A percentile compares a stretch with the other conserved stretches of the same genome.
Conservation (phyloP, 2,113 vertebrate genomes). For the Cyanoderma ruficeps region DNA sequence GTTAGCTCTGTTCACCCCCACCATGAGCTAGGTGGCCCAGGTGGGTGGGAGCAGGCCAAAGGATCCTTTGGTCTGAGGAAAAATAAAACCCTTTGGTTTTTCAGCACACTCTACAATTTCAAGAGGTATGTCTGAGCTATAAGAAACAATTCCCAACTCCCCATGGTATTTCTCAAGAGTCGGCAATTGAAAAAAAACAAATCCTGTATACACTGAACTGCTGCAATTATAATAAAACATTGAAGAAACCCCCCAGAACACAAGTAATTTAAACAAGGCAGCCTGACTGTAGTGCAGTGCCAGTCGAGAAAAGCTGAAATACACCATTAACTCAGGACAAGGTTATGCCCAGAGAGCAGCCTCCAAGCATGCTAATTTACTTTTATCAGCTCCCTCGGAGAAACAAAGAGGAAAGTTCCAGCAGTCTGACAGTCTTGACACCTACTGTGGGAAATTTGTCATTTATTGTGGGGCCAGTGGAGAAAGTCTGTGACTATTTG, state of each 20-base stretch:
- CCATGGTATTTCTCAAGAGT: neutral
- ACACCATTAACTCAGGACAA: neutral
- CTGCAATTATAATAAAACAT: neutral
- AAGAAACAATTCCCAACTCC: neutral
- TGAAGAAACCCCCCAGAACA: neutral
- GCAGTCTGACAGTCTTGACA: neutral
- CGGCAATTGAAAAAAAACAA: neutral
- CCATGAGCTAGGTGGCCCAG: rapidly evolving
- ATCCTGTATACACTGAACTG: neutral
- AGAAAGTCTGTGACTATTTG: neutral
- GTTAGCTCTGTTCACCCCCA: no score
- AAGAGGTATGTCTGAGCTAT: neutral
- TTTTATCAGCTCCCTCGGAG: neutral
- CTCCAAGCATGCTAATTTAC: neutral
- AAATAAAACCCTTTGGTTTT: neutral
- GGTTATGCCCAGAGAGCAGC: neutral
- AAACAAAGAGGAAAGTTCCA: neutral
- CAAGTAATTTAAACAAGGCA: neutral
- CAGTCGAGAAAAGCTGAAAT: neutral
- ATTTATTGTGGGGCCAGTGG: neutral
- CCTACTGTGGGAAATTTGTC: neutral
- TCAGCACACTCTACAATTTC: neutral
- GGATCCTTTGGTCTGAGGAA: neutral
- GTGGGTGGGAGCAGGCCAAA: neutral
- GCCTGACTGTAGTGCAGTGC: neutral